Evolutionary conservation across 2,888 invertebrate species (phyloP), one percentile per base, ranked within the genome.

Genomic region (Cecidostiba fungosa): DNA sequence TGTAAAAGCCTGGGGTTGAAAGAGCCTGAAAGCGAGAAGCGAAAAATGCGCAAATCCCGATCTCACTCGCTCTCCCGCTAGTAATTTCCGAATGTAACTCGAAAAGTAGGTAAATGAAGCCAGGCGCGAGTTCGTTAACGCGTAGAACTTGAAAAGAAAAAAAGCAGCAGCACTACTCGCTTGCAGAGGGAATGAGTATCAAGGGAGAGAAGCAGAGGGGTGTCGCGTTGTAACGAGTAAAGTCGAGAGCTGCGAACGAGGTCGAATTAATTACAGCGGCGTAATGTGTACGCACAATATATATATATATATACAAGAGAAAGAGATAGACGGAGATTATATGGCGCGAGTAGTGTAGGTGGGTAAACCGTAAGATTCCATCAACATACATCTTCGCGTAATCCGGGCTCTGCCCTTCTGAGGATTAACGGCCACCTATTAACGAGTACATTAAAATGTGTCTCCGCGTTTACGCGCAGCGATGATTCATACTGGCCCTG

Each of bases 221-320:
- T 6, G n/a, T 59, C 54, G 36, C 12, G 29, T 14, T 73, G 43
- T 86, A 82, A 85, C 77, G 87, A 79, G 78, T 32, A 54, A 81
- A 80, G 59, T 77, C 84, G 76, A 73, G 81, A 69, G 73, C 62
- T n/a, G 66, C 39, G 76, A 86, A 70, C 83, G 88, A 90, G 91
- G 90, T 90, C 90, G 91, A 91, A 92, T 92, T 92, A 92, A 93
- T 93, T 91, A 92, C 91, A 89, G 88, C 89, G 89, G 89, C 88
- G 89, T 91, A 91, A 92, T 91, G 89, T 87, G 90, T 87, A 82
- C 88, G 85, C 78, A 90, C 90, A 89, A 66, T 36, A 70, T 70
- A 36, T 23, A 39, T 36, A 36, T n/a, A 59, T 59, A 26, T 66
- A 66, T 26, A 23, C 6, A 26, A 39, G 29, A 39, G 62, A 19